Percentiles rank a stretch among this genome's conserved stretches.
Conservation (phyloP, 1,140 invertebrate genomes). For the Venustaconcha ellipsiformis region DNA sequence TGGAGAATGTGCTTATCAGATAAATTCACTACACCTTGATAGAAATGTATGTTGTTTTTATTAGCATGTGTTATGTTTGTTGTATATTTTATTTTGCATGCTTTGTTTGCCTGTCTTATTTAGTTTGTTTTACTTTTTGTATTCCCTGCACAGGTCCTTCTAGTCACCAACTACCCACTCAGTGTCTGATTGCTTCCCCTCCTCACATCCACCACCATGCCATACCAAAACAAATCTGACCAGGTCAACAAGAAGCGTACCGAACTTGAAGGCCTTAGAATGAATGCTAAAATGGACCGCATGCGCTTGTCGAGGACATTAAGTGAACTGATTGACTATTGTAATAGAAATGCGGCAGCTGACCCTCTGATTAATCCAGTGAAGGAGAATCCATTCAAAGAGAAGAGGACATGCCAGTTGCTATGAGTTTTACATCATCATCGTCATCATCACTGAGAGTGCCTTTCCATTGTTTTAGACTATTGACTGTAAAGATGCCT, state of each 20-base stretch:
- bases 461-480: background rate
- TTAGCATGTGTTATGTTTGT: no score
- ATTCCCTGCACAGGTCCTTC: slow-evolving; percentile 9
- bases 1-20: no score
- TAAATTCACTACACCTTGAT: no score
- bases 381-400: slow-evolving; percentile 41
- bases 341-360: slow-evolving; percentile 8
- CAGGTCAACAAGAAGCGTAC: slow-evolving; percentile 27
- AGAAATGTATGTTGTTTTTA: no score
- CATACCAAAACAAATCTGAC: slow-evolving; percentile 29
- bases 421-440: slow-evolving; percentile 11
- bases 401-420: slow-evolving; percentile 29
- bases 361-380: slow-evolving; percentile 40
- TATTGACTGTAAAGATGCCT: background rate
- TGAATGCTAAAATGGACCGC: slow-evolving; percentile 16
- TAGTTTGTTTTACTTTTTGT: slow-evolving; percentile 13
- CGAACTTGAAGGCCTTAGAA: slow-evolving; percentile 12
- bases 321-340: slow-evolving; percentile 26
- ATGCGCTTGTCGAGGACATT: slow-evolving; percentile 26
- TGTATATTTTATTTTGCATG: no score
- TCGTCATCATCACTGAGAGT: background rate
- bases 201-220: slow-evolving; percentile 19
- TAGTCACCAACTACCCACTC: background rate
- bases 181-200: background rate
- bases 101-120: slow-evolving; percentile 1